phyloP scores from a whole-genome alignment of 2,888 invertebrate genomes.

The Dolichopus griseipennis region DNA sequence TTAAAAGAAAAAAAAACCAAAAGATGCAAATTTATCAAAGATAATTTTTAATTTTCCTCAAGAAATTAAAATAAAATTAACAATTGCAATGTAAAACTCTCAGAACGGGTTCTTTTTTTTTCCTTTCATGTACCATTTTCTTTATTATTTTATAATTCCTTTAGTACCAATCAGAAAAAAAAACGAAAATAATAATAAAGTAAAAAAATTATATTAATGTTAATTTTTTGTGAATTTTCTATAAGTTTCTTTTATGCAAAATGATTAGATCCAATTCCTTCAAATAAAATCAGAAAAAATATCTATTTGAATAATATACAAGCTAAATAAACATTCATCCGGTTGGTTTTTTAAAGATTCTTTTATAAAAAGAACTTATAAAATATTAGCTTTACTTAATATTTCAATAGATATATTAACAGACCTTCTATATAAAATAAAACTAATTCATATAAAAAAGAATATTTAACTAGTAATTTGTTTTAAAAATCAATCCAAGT shows the following conservation, averaged over 20 bases:
- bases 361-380: no score
- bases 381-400: no score
- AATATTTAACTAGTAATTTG: no score
- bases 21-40: slow-evolving; percentile 15
- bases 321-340: no score
- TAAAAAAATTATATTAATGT: neutral
- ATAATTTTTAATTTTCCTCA: slow-evolving; percentile 9
- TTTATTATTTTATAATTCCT: neutral
- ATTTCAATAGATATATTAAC: no score
- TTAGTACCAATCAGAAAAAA: neutral
- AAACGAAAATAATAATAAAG: neutral
- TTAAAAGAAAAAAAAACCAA: slow-evolving; percentile 5
- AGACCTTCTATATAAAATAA: no score
- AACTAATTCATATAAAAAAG: no score
- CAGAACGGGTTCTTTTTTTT: slow-evolving; percentile 29
- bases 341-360: no score
- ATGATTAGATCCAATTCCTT: neutral
- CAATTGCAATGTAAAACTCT: slow-evolving; percentile 33
- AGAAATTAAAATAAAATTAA: slow-evolving; percentile 12
- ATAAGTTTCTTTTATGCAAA: neutral
- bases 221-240: neutral
- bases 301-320: no score
- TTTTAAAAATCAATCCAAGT: no score
- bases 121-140: slow-evolving; percentile 2
- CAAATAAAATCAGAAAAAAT: no score